These are phyloP conservation scores for Callosobruchus maculatus DNA, from an alignment of 2,888 invertebrate species.

Conservation along the genomic window DNA sequence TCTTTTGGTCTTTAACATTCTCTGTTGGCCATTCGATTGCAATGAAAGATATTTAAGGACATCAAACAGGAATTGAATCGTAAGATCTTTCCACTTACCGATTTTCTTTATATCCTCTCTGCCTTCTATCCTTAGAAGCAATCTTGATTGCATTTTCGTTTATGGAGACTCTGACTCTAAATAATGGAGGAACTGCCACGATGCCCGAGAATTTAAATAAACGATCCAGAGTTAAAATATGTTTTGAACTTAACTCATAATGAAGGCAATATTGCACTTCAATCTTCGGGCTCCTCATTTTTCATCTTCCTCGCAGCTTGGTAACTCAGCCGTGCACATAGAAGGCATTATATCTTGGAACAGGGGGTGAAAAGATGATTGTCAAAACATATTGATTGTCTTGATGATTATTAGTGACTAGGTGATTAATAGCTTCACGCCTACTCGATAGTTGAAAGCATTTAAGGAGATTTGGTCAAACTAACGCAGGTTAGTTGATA, in stretches of 20 bases:
- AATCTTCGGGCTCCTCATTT: not conserved
- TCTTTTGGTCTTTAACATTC: not conserved
- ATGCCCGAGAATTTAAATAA: not conserved
- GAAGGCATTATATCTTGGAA: not conserved
- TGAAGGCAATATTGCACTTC: not conserved
- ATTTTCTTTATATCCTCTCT: not conserved
- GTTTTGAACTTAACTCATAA: not conserved
- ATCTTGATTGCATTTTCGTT: not conserved
- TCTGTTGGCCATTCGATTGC: not conserved
- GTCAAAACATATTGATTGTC: not conserved
- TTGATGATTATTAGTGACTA: not conserved
- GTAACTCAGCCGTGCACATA: not conserved
- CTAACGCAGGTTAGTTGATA: no score
- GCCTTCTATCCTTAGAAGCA: not conserved
- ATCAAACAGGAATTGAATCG: not conserved
- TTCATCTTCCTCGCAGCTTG: not conserved
- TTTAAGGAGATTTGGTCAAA: no score
- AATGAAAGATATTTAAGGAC: not conserved
- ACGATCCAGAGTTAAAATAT: not conserved
- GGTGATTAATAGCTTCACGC: not conserved
- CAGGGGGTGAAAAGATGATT: not conserved
- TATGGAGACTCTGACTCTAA: not conserved
- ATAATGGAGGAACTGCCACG: not conserved
- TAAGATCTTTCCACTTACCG: not conserved
- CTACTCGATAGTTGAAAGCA: no score